These are phyloP conservation scores for Anas bahamensis DNA, from an alignment of 2,797 vertebrate species.

Conservation along the genomic window DNA sequence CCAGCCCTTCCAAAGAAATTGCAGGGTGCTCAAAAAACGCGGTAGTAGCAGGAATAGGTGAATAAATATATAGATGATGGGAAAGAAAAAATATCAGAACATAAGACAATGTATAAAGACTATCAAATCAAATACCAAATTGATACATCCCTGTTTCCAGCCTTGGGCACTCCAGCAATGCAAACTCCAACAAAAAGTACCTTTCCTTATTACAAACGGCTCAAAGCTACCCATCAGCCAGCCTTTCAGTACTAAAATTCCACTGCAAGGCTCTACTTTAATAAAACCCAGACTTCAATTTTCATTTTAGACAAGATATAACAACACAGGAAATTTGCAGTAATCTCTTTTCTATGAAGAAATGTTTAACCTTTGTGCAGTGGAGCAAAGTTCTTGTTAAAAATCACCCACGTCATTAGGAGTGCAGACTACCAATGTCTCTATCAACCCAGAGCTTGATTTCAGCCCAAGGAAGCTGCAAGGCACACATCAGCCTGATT, in stretches of 20 bases:
- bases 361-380: neutral
- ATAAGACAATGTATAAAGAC: neutral
- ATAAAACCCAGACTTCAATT: neutral
- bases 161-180: neutral
- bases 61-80: neutral
- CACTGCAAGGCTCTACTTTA: neutral
- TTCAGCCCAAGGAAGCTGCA: neutral
- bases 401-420: neutral
- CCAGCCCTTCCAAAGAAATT: neutral
- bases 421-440: neutral
- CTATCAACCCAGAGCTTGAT: neutral
- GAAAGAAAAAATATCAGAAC: neutral
- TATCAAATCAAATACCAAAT: neutral
- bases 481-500: neutral
- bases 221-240: neutral
- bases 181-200: neutral
- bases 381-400: neutral
- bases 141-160: fast-evolving
- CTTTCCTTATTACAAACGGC: neutral
- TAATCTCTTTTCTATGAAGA: neutral
- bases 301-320: neutral
- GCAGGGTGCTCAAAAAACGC: neutral
- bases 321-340: neutral
- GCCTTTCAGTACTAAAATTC: neutral
- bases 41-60: neutral